phyloP scores from a whole-genome alignment of 1,140 invertebrate genomes.

The Doryteuthis pealeii region DNA sequence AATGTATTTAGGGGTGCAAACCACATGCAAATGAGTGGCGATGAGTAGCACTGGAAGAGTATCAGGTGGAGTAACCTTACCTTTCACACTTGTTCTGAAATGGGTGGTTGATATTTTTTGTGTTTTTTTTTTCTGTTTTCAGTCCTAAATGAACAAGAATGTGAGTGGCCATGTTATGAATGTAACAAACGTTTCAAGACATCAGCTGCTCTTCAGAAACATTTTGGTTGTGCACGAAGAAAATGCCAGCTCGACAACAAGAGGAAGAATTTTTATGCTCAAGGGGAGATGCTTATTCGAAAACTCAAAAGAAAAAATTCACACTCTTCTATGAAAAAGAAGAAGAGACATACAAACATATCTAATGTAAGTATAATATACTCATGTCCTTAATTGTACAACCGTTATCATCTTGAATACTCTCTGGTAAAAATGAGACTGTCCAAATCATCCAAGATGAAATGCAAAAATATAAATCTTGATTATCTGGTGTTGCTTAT shows the following conservation, averaged over 20 bases:
- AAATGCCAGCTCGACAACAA: slow-evolving; percentile 20
- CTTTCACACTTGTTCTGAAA: no score
- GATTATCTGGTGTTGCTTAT: no score
- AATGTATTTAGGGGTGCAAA: no score
- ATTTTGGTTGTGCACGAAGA: slow-evolving; percentile 65
- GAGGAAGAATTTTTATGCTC: slow-evolving; percentile 19
- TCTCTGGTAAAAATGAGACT: no score
- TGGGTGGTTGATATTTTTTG: no score
- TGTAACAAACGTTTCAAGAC: slow-evolving; percentile 65
- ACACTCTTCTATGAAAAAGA: slow-evolving; percentile 11
- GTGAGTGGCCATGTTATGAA: slow-evolving; percentile 65
- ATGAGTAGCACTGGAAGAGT: no score
- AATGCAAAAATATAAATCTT: no score
- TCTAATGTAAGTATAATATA: background rate
- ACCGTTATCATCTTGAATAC: no score
- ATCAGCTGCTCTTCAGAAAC: slow-evolving; percentile 65
- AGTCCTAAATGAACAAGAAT: slow-evolving; percentile 53
- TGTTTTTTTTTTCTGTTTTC: slow-evolving; percentile 21
- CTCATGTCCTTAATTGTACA: no score
- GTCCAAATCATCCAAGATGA: no score
- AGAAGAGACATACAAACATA: background rate
- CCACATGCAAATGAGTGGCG: no score
- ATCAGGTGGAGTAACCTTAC: no score
- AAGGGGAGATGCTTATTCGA: slow-evolving; percentile 7
- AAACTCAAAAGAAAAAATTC: slow-evolving; percentile 16